These are phyloP conservation scores for Craseonycteris thonglongyai DNA, from an alignment of 2,113 vertebrate genomes.

Conservation along the genomic window DNA sequence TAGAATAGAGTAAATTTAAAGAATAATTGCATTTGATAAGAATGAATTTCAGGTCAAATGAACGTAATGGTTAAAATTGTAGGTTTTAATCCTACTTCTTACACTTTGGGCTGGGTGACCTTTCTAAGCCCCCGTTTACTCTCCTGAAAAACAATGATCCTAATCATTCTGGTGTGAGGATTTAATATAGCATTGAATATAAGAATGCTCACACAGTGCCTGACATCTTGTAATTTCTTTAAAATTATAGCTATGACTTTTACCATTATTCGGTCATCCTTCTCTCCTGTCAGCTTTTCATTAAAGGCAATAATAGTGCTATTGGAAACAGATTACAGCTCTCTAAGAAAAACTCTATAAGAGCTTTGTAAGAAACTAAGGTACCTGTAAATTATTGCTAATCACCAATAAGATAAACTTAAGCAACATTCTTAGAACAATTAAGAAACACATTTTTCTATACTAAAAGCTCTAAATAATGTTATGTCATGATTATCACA, in stretches of 20 bases:
- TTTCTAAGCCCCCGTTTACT: background rate
- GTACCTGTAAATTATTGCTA: background rate
- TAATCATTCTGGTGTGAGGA: background rate
- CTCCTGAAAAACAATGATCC: background rate
- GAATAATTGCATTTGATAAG: background rate
- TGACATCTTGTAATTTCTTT: background rate
- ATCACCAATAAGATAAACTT: background rate
- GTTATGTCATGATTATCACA: conserved; percentile 34
- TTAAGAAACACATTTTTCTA: conserved; percentile 14
- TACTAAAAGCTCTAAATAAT: background rate
- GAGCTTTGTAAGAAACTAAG: background rate
- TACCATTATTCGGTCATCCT: background rate
- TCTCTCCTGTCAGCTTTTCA: background rate
- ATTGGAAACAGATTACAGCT: background rate
- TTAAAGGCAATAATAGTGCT: background rate
- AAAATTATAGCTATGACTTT: background rate
- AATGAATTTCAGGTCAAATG: background rate
- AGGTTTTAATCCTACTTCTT: background rate
- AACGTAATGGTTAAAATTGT: background rate
- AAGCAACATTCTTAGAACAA: conserved; percentile 24
- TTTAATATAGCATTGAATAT: background rate
- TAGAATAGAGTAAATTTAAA: background rate
- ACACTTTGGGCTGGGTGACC: background rate
- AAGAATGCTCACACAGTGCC: background rate
- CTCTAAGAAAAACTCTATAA: background rate